Evolutionary conservation across 2,113 vertebrate species (phyloP).

Genomic region (Panthera uncia): DNA sequence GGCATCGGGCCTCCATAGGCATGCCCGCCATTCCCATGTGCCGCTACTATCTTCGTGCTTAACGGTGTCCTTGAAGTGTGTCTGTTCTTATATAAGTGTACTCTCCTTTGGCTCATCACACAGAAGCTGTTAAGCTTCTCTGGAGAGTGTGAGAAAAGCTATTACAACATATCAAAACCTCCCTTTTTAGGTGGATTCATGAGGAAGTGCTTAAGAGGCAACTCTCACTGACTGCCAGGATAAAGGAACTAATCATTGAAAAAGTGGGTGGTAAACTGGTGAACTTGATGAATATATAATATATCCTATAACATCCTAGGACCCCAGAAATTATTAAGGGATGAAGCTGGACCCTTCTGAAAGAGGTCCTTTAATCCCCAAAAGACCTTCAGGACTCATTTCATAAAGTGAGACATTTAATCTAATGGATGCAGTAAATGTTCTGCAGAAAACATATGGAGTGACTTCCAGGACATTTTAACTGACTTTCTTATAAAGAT

Average conservation of each 20-base stretch:
- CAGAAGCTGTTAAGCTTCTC: conserved; percentile 23
- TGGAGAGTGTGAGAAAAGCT: conserved; percentile 33
- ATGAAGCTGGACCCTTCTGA: background rate
- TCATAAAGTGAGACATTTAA: conserved; percentile 45
- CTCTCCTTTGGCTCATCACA: background rate
- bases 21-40: background rate
- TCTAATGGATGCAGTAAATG: conserved; percentile 31
- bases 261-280: background rate
- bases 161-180: background rate
- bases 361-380: background rate
- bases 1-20: background rate
- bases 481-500: conserved; percentile 37
- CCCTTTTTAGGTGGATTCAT: background rate
- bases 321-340: background rate
- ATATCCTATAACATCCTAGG: background rate
- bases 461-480: conserved; percentile 59
- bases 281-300: background rate
- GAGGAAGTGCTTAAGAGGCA: background rate
- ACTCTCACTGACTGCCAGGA: background rate
- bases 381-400: background rate
- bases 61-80: background rate
- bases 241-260: background rate
- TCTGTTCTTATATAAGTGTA: background rate
- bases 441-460: conserved; percentile 50
- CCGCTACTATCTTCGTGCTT: background rate